phyloP scores from a whole-genome alignment of 2,113 vertebrate genomes.

The Piaya cayana region DNA sequence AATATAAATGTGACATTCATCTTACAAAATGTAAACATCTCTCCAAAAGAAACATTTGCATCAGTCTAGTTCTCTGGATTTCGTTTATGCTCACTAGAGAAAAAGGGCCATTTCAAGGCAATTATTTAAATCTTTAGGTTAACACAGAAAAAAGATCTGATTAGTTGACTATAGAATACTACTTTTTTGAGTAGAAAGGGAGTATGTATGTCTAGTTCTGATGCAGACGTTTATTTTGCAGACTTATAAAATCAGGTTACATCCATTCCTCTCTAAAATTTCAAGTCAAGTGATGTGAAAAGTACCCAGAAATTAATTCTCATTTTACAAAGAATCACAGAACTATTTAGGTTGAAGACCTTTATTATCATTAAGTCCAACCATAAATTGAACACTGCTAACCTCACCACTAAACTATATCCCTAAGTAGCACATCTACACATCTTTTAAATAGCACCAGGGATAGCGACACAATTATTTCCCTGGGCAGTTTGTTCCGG shows the following conservation, averaged over 20 bases:
- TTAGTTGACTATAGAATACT: background rate
- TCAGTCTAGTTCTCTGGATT: background rate
- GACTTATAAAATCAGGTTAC: background rate
- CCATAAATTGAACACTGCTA: too few relatives aligned
- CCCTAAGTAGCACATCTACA: too few relatives aligned
- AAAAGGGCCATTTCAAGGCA: background rate
- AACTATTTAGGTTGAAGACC: too few relatives aligned
- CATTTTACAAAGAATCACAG: background rate
- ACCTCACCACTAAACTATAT: too few relatives aligned
- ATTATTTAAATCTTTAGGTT: background rate
- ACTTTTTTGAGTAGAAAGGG: background rate
- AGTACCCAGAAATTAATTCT: background rate
- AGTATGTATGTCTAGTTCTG: background rate
- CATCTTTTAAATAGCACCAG: too few relatives aligned
- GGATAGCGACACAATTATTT: too few relatives aligned
- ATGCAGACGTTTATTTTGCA: background rate
- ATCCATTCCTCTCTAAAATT: background rate
- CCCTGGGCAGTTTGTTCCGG: too few relatives aligned
- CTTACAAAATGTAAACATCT: background rate
- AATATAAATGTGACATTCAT: background rate
- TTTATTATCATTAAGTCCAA: too few relatives aligned
- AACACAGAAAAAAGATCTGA: background rate
- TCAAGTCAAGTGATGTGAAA: background rate
- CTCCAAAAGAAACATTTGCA: background rate
- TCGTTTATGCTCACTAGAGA: background rate